Evolutionary conservation across 2,888 invertebrate species (phyloP).

Genomic region (Habroteleia sp.): DNA sequence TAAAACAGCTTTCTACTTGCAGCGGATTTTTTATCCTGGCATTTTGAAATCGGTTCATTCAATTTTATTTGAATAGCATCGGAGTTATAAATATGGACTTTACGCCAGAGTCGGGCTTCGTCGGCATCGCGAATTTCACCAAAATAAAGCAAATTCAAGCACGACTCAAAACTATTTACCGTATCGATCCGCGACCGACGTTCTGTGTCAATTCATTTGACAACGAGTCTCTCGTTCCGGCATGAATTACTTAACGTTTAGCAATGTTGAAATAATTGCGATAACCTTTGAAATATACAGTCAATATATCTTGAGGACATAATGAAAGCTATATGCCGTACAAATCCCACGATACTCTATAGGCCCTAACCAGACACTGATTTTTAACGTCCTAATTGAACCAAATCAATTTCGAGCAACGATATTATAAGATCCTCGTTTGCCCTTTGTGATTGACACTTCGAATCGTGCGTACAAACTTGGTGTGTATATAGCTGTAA

Average conservation of each 20-base stretch:
- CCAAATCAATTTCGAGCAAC: slow-evolving; percentile 1
- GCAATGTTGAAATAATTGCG: slow-evolving; percentile 20
- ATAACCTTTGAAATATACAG: slow-evolving; percentile 16
- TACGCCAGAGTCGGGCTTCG: slow-evolving; percentile 1
- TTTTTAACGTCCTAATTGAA: slow-evolving; percentile 6
- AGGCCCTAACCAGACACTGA: neutral
- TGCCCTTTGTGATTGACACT: neutral
- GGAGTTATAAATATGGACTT: slow-evolving; percentile 14
- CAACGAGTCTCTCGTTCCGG: slow-evolving; percentile 7
- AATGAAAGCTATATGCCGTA: neutral
- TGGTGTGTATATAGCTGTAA: too few relatives aligned
- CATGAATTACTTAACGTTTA: slow-evolving; percentile 22
- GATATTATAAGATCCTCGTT: neutral
- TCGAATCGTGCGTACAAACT: neutral
- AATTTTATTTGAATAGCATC: slow-evolving; percentile 24
- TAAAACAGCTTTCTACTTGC: too few relatives aligned
- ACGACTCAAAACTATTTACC: slow-evolving; percentile 2
- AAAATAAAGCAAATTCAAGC: slow-evolving; percentile 6
- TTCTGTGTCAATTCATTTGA: slow-evolving; percentile 3
- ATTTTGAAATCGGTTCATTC: slow-evolving; percentile 28
- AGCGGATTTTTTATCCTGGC: slow-evolving; percentile 35
- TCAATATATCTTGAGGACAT: slow-evolving; percentile 2
- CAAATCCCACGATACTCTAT: neutral
- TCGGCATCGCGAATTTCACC: neutral
- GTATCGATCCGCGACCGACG: slow-evolving; percentile 5